These are phyloP conservation scores for Achatina immaculata DNA, from an alignment of 1,140 invertebrate species.

Conservation along the genomic window DNA sequence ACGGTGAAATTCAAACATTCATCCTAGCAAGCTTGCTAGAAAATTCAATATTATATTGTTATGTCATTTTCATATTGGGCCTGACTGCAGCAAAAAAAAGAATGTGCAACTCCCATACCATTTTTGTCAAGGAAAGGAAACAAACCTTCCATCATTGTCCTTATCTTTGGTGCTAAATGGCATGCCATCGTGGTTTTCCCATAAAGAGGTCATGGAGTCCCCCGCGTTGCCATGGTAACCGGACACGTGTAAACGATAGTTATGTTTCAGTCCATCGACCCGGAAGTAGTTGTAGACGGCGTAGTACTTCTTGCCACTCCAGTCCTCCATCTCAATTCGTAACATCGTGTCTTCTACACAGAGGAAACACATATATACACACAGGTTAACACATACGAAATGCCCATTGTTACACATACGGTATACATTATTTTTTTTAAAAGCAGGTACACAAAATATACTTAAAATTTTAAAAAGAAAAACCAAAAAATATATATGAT, in stretches of 20 bases:
- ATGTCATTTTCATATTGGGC: too few relatives aligned
- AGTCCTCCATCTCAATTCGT: constrained; percentile 79
- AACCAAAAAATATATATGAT: too few relatives aligned
- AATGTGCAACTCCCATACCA: too few relatives aligned
- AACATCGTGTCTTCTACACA: constrained; percentile 72
- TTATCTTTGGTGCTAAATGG: constrained; percentile 79
- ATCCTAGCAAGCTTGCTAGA: too few relatives aligned
- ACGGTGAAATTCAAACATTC: too few relatives aligned
- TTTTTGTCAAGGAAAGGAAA: too few relatives aligned
- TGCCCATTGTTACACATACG: not conserved
- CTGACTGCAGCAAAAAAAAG: too few relatives aligned
- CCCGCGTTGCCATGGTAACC: constrained; percentile 76
- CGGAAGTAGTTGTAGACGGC: constrained; percentile 81
- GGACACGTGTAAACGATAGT: constrained; percentile 78
- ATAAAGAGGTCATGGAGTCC: constrained; percentile 67
- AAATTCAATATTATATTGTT: too few relatives aligned
- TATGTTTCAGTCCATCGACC: constrained; percentile 77
- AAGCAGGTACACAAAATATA: too few relatives aligned
- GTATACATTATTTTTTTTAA: too few relatives aligned
- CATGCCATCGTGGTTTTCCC: constrained; percentile 77
- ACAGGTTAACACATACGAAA: not conserved
- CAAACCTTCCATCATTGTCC: constrained; percentile 80
- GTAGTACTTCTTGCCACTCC: constrained; percentile 72
- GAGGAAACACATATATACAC: too few relatives aligned
- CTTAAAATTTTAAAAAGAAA: too few relatives aligned